These are phyloP conservation scores for Luperina testacea DNA, from an alignment of 2,888 invertebrate species.

Conservation along the genomic window DNA sequence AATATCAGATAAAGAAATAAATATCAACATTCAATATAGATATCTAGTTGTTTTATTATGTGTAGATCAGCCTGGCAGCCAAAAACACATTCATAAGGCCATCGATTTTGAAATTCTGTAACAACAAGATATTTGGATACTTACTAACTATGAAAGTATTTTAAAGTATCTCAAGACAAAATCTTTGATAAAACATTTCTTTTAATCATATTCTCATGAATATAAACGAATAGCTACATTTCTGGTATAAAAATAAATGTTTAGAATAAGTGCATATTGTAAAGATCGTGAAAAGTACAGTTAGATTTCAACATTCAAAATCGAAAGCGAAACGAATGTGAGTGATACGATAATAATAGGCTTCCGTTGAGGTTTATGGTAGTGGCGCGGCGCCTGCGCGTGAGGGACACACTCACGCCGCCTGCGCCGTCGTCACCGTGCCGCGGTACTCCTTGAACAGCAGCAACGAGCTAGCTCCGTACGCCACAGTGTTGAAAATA, in stretches of 20 bases:
- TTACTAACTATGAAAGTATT: neutral
- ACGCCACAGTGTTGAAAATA: constrained; percentile 94
- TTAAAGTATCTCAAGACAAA: neutral
- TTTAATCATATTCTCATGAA: constrained; percentile 6
- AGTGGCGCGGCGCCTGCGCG: constrained; percentile 55
- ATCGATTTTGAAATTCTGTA: constrained; percentile 46
- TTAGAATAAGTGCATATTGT: constrained; percentile 54
- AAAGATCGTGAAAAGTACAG: constrained; percentile 50
- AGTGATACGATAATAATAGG: constrained; percentile 65
- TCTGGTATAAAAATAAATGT: constrained; percentile 19
- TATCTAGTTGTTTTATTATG: constrained; percentile 30
- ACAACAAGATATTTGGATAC: neutral
- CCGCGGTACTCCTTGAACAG: constrained; percentile 93
- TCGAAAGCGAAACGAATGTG: constrained; percentile 73
- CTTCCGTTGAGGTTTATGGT: constrained; percentile 63
- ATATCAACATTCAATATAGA: constrained; percentile 41
- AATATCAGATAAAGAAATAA: constrained; percentile 33
- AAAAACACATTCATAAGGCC: constrained; percentile 43
- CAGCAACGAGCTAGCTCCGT: constrained; percentile 94
- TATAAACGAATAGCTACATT: constrained; percentile 3
- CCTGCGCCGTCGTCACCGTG: constrained; percentile 63
- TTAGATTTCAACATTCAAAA: constrained; percentile 61
- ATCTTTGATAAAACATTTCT: neutral
- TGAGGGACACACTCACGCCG: constrained; percentile 70
- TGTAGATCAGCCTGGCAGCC: constrained; percentile 54